Evolutionary conservation across 2,888 invertebrate genomes (phyloP).

Genomic region (Drosophila nigricruria): DNA sequence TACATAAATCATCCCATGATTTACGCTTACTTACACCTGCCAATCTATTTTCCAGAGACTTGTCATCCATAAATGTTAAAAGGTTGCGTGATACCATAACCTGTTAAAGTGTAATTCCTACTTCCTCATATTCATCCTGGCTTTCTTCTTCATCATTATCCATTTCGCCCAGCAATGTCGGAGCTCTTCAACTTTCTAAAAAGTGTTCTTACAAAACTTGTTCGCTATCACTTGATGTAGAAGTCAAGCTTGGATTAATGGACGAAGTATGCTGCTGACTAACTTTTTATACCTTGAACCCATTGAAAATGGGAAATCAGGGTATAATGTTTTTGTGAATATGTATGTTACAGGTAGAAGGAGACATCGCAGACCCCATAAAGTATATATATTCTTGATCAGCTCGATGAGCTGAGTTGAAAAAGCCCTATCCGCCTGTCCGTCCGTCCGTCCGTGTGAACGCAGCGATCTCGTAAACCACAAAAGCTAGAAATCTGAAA

Average conservation of each 20-base stretch:
- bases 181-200: constrained; percentile 96
- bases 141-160: constrained; percentile 97
- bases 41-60: constrained; percentile 89
- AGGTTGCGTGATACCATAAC: constrained; percentile 92
- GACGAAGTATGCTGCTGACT: constrained; percentile 87
- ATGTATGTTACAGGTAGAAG: too few species aligned
- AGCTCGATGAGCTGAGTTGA: too few species aligned
- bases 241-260: constrained; percentile 95
- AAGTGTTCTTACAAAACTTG: constrained; percentile 96
- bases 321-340: too few species aligned
- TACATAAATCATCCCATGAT: constrained; percentile 99
- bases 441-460: too few species aligned
- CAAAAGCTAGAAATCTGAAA: too few species aligned
- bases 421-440: too few species aligned
- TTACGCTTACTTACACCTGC: constrained; percentile 89
- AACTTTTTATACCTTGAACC: too few species aligned
- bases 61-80: constrained; percentile 94
- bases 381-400: too few species aligned
- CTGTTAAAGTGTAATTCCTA: constrained; percentile 85
- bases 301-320: too few species aligned
- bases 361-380: too few species aligned
- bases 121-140: constrained; percentile 97
- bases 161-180: constrained; percentile 93
- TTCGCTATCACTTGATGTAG: constrained; percentile 98
- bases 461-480: too few species aligned